phyloP scores from a whole-genome alignment of 2,113 vertebrate genomes.

The Gobio gobio region DNA sequence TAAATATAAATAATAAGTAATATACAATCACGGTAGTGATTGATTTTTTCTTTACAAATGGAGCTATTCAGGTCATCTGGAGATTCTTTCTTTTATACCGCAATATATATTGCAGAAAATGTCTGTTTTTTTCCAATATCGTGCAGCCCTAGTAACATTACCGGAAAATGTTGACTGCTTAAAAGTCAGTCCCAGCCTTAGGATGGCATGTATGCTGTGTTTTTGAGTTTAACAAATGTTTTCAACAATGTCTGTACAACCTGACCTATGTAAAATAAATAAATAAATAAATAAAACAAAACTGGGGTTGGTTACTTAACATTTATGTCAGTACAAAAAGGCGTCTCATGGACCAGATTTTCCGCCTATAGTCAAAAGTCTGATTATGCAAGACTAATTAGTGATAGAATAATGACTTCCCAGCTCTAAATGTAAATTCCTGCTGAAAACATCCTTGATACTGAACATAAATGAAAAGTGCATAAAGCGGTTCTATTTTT shows the following conservation, averaged over 20 bases:
- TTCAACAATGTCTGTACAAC: not conserved
- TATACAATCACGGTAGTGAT: no score
- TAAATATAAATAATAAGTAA: no score
- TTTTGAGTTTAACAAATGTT: not conserved
- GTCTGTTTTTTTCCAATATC: no score
- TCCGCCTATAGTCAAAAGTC: constrained; percentile 9
- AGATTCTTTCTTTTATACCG: not conserved
- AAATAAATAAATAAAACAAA: not conserved
- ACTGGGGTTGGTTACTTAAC: not conserved
- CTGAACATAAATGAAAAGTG: not conserved
- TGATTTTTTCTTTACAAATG: not conserved
- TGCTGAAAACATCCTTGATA: not conserved
- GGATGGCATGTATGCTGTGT: not conserved
- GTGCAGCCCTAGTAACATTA: not conserved
- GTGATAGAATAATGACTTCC: not conserved
- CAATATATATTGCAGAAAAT: not conserved
- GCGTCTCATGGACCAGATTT: not conserved
- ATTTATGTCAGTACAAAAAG: not conserved
- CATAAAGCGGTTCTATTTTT: not conserved
- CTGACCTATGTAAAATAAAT: not conserved
- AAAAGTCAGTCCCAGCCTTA: not conserved
- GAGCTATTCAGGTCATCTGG: not conserved
- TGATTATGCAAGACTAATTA: constrained; percentile 24
- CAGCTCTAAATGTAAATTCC: not conserved
- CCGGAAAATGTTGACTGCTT: not conserved